These are phyloP conservation scores for Distichodus sexfasciatus DNA, from an alignment of 2,797 vertebrate species.

Conservation along the genomic window DNA sequence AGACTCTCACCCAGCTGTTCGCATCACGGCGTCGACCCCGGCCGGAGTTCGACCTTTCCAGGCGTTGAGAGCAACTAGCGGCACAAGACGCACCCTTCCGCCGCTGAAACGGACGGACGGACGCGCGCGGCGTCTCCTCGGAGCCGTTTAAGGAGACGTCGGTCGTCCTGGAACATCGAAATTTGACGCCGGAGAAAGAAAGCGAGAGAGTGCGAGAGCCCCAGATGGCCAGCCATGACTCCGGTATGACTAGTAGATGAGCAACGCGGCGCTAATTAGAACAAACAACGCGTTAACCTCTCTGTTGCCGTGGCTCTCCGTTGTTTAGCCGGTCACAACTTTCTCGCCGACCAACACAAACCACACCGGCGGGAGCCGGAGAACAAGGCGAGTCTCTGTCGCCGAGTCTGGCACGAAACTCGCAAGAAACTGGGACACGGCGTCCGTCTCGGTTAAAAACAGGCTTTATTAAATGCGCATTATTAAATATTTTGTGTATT, in stretches of 20 bases:
- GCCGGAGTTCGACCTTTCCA: not conserved
- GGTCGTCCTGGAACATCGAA: conserved; percentile 3
- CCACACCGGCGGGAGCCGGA: not conserved
- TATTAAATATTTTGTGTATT: too few relatives aligned
- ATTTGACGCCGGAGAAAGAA: too few relatives aligned
- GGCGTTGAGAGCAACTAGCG: not conserved
- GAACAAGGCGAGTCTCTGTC: conserved; percentile 10
- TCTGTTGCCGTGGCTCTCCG: not conserved
- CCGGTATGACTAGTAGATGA: conserved; percentile 32
- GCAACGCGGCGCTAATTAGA: conserved; percentile 25
- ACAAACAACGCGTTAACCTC: conserved; percentile 17
- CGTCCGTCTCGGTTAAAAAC: not conserved
- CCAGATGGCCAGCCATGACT: conserved; percentile 31
- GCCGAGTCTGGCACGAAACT: conserved; percentile 10
- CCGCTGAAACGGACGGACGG: too few relatives aligned
- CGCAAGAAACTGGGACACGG: not conserved
- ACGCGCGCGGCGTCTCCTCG: too few relatives aligned
- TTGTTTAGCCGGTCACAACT: not conserved
- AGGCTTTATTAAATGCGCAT: not conserved
- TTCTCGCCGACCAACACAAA: conserved; percentile 17
- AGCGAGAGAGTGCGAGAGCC: not conserved
- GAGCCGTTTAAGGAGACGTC: too few relatives aligned
- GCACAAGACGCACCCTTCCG: not conserved
- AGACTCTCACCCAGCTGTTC: conserved; percentile 11
- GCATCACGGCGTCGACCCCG: not conserved